Conservation (phyloP, 1,140 invertebrate genomes). For the Drosophila pandora region DNA sequence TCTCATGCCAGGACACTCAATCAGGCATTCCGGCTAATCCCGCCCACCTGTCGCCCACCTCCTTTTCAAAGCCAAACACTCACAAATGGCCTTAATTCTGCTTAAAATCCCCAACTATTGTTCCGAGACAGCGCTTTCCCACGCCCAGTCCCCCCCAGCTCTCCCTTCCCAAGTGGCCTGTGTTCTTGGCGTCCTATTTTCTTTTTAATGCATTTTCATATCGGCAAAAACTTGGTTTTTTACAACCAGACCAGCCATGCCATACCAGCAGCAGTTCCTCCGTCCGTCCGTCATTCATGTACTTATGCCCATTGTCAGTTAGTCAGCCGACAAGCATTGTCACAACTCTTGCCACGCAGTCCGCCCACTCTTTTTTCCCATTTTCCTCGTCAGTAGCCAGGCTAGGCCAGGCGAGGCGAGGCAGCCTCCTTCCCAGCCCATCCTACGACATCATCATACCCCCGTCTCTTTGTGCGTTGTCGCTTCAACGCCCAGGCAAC, state of each 20-base stretch:
- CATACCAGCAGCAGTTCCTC: conserved; percentile 12
- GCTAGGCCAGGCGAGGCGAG: not conserved
- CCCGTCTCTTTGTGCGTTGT: conserved; percentile 58
- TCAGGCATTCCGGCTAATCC: conserved; percentile 56
- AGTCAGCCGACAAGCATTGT: conserved; percentile 77
- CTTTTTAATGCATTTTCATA: conserved; percentile 73
- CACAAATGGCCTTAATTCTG: conserved; percentile 73
- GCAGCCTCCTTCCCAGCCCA: conserved; percentile 8
- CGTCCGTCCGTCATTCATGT: conserved; percentile 52
- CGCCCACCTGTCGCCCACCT: conserved; percentile 34
- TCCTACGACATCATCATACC: not conserved
- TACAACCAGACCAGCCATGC: conserved; percentile 55
- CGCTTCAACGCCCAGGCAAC: conserved; percentile 67
- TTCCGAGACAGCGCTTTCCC: conserved; percentile 48
- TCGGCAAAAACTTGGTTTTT: conserved; percentile 70
- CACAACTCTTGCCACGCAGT: conserved; percentile 75
- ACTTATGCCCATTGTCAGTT: conserved; percentile 76
- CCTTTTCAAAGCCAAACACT: conserved; percentile 60
- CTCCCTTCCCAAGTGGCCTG: conserved; percentile 30
- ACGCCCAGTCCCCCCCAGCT: conserved; percentile 12
- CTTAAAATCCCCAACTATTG: conserved; percentile 72
- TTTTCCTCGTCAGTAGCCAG: conserved; percentile 15
- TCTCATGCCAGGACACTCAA: conserved; percentile 31
- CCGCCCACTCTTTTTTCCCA: conserved; percentile 30
- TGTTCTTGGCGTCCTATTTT: conserved; percentile 31